Evolutionary conservation across 2,113 vertebrate genomes (phyloP).

Genomic region (Fregetta grallaria): DNA sequence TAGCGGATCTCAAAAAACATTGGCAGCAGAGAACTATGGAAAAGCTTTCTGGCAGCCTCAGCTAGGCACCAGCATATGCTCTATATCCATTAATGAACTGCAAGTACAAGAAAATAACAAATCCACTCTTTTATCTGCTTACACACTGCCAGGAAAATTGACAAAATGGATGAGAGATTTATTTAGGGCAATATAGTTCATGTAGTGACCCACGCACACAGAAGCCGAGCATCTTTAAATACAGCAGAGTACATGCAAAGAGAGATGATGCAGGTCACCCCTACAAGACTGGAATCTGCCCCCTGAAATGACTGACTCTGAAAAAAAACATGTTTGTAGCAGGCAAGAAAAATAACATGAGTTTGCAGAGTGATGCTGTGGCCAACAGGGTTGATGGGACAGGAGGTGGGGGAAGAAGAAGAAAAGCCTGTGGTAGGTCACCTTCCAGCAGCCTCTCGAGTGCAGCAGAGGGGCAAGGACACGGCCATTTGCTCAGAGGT

Average conservation of each 20-base stretch:
- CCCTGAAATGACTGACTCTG: not conserved
- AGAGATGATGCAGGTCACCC: not conserved
- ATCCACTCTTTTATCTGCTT: not conserved
- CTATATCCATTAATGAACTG: not conserved
- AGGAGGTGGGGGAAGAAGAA: not conserved
- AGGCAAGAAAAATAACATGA: not conserved
- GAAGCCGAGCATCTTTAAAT: not conserved
- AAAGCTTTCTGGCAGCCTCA: not conserved
- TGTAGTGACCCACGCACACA: rapidly evolving
- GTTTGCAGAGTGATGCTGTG: rapidly evolving
- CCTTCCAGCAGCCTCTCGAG: not conserved
- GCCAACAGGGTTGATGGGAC: not conserved
- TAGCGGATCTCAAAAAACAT: not conserved
- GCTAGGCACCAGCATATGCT: not conserved
- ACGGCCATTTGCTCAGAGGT: not conserved
- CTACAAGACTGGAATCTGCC: not conserved
- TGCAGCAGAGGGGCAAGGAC: not conserved
- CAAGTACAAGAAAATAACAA: not conserved
- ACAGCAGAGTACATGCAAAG: not conserved
- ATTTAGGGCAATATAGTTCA: not conserved
- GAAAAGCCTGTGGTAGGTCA: not conserved
- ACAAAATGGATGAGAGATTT: not conserved
- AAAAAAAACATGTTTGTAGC: not conserved
- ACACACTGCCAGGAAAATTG: not conserved
- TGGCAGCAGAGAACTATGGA: not conserved